Evolutionary conservation across 2,113 vertebrate species (phyloP), one percentile per base, ranked within the genome.

Genomic region (Ammodytes dubius): DNA sequence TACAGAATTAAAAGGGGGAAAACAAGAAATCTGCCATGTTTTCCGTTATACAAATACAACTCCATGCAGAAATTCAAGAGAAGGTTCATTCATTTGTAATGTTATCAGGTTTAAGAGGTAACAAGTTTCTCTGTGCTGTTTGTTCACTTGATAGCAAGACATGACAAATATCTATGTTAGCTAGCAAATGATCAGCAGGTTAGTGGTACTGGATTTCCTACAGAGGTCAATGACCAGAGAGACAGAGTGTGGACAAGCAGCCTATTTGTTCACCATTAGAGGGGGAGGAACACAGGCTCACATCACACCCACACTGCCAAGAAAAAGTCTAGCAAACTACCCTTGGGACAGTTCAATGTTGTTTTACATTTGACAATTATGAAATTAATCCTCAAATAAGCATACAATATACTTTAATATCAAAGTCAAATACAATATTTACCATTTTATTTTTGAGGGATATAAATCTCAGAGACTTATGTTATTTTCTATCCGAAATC

Each of bases 201-300:
- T 11, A 58, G 12, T 7, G 69, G 1, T 35, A 6, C n/a, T 7
- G 12, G 4, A 8, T 75, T 82, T 50, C 49, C 64, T 17, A 11
- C 13, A 61, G 70, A 75, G 65, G 56, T 54, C 56, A 60, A 35
- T 5, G 35, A 59, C 54, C 15, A 58, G n/a, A 58, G n/a, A 57
- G 54, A 46, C 11, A 6, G 7, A 3, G 68, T 19, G 37, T 42
- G 37, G 15, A 53, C 5, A n/a, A 40, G 65, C 35, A 52, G 35
- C 45, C 56, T 7, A 27, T 27, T 12, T n/a, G 40, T n/a, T 49
- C 17, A 14, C 54, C 43, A 64, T 17, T 43, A 57, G 59, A 71
- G 52, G 68, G 27, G 53, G 59, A 49, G 42, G 27, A 64, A 1
- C 19, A 46, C 9, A n/a, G 27, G 43, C 58, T 79, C 50, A 57